phyloP scores from a whole-genome alignment of 2,888 invertebrate genomes.

The Norana najaformis region DNA sequence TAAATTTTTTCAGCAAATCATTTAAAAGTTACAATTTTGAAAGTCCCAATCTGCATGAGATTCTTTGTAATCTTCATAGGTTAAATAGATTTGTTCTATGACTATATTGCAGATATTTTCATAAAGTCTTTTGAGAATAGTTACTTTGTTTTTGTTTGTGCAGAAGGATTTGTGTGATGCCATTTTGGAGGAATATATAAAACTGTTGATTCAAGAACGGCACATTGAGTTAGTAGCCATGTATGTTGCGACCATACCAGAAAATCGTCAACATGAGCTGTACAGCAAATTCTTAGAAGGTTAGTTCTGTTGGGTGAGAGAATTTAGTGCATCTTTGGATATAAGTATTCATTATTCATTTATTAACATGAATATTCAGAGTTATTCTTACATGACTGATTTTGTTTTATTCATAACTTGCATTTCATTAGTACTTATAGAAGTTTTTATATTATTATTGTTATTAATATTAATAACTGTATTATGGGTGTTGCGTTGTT shows the following conservation, averaged over 20 bases:
- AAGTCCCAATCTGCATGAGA: neutral
- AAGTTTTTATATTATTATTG: neutral
- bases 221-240: slow-evolving; percentile 80
- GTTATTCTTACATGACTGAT: neutral
- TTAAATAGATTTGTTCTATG: neutral
- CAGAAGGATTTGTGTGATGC: slow-evolving; percentile 72
- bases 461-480: too few relatives aligned
- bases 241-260: slow-evolving; percentile 80
- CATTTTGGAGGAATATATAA: slow-evolving; percentile 74
- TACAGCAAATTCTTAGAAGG: slow-evolving; percentile 64
- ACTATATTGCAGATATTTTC: neutral
- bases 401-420: neutral
- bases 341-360: neutral
- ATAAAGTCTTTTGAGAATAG: neutral
- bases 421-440: neutral
- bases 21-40: neutral
- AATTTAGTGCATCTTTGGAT: neutral
- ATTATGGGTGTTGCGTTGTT: too few relatives aligned
- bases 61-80: neutral
- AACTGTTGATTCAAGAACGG: slow-evolving; percentile 75
- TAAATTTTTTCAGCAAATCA: too few relatives aligned
- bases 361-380: neutral
- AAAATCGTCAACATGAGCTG: slow-evolving; percentile 66
- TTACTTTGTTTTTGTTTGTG: neutral
- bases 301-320: slow-evolving; percentile 44